phyloP scores from a whole-genome alignment of 1,140 invertebrate species.

The Teleopsis dalmanni region DNA sequence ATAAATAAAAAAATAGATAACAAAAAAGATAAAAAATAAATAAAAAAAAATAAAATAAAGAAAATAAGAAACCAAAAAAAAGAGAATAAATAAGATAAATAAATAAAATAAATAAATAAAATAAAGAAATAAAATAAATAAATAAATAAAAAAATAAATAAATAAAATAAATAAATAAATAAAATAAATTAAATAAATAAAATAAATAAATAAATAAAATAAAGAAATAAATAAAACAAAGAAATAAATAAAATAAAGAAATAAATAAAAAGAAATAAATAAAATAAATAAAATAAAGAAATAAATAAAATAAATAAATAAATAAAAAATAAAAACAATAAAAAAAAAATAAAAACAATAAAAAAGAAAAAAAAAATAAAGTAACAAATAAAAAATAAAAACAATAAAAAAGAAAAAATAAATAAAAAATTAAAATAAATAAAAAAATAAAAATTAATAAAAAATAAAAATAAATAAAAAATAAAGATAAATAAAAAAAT shows the following conservation, averaged over 20 bases:
- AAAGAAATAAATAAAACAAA: not conserved
- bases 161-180: no score
- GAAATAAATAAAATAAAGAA: not conserved
- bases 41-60: conserved; percentile 3
- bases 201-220: not conserved
- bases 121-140: conserved; percentile 1
- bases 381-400: not conserved
- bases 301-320: conserved; percentile 7
- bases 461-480: not conserved
- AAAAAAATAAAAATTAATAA: not conserved
- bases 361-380: not conserved
- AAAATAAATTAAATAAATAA: no score
- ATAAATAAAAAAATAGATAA: conserved; percentile 1
- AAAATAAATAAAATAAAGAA: not conserved
- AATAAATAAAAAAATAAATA: no score
- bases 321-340: conserved; percentile 7
- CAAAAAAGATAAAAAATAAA: not conserved
- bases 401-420: not conserved
- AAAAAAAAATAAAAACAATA: not conserved
- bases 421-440: not conserved
- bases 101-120: conserved; percentile 1
- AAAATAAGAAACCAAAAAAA: conserved; percentile 3
- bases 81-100: not conserved
- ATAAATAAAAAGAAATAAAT: not conserved
- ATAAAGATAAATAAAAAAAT: not conserved